A percentile compares a stretch with the other conserved stretches of the same genome.
Conservation (phyloP, 2,113 vertebrate species). For the Ammodytes dubius region DNA sequence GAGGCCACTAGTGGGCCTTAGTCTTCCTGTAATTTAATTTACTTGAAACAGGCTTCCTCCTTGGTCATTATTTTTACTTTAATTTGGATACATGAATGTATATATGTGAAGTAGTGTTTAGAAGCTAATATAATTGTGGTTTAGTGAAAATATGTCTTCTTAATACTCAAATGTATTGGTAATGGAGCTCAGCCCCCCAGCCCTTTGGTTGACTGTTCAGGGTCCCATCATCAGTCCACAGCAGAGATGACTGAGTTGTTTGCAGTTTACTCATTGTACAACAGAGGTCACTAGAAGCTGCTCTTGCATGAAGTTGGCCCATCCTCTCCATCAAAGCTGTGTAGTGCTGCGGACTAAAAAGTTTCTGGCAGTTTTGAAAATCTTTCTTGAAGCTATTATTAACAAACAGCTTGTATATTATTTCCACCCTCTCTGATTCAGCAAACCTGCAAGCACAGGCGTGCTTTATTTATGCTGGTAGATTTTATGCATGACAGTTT, state of each 20-base stretch:
- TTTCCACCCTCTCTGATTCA: conserved; percentile 69
- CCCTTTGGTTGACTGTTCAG: background rate
- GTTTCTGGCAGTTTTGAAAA: conserved; percentile 45
- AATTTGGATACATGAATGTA: background rate
- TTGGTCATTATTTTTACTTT: background rate
- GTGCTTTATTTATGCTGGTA: conserved; percentile 72
- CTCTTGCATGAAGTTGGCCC: conserved; percentile 43
- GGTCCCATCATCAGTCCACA: conserved; percentile 1
- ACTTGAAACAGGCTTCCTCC: background rate
- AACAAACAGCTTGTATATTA: conserved; percentile 75
- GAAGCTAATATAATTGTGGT: background rate
- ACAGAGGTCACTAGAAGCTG: conserved; percentile 76
- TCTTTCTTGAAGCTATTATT: conserved; percentile 58
- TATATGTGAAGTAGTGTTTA: background rate
- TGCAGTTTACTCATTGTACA: conserved; percentile 55
- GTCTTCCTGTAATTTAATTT: background rate
- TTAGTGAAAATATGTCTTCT: background rate
- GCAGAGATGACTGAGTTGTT: background rate
- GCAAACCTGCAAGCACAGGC: conserved; percentile 65
- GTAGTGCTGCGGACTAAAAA: conserved; percentile 24
- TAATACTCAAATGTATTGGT: background rate
- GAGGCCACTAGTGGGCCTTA: conserved; percentile 15
- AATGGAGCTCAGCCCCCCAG: background rate
- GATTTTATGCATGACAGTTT: conserved; percentile 73
- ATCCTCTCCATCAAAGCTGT: conserved; percentile 15